Conservation (phyloP, 2,797 vertebrate species). For the Linurgus olivaceus region DNA sequence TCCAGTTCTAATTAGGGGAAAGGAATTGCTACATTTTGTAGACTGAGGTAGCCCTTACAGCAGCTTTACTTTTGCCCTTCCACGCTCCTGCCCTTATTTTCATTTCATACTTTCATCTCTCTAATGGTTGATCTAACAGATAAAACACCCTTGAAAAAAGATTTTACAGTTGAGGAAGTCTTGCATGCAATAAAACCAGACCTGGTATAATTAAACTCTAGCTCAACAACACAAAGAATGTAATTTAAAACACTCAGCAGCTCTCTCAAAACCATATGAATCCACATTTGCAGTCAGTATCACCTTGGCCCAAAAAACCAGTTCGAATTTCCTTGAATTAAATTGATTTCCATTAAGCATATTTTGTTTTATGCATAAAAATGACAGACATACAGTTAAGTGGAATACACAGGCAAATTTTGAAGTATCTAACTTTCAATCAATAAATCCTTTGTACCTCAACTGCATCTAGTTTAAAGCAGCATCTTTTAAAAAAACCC, state of each 20-base stretch:
- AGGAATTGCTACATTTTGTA: background rate
- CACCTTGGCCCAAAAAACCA: background rate
- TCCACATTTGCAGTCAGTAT: background rate
- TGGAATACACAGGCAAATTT: background rate
- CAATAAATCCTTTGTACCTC: background rate
- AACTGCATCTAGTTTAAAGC: background rate
- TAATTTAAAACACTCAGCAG: background rate
- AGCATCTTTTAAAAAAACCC: background rate
- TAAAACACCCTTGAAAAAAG: background rate
- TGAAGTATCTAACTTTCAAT: background rate
- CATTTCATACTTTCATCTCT: background rate
- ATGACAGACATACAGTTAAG: background rate
- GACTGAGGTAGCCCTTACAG: background rate
- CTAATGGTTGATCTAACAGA: background rate
- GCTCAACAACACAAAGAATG: background rate
- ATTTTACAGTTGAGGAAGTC: background rate
- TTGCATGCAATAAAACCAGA: background rate
- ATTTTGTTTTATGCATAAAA: background rate
- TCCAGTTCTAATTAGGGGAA: background rate
- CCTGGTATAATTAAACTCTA: background rate
- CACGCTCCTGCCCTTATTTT: background rate
- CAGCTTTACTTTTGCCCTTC: background rate
- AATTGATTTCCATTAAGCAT: background rate
- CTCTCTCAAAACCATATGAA: background rate
- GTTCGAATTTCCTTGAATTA: background rate